Percentiles rank a stretch among this genome's conserved stretches.
Evolutionary conservation across 2,113 vertebrate genomes (phyloP).

Genomic region (Chrysemys picta): DNA sequence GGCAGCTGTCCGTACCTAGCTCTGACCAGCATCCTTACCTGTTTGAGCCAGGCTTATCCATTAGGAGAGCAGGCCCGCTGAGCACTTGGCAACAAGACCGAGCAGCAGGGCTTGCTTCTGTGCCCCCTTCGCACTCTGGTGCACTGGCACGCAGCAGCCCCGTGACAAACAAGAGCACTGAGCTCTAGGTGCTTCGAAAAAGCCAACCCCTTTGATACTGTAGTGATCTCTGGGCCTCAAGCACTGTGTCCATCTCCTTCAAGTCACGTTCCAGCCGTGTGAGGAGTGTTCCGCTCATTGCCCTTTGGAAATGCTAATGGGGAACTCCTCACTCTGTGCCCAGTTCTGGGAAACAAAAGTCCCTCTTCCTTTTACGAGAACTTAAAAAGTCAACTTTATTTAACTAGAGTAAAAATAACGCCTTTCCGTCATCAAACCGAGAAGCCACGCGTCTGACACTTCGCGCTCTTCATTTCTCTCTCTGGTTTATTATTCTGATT

Average conservation of each 20-base stretch:
- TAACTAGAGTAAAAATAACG: background rate
- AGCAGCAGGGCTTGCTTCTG: background rate
- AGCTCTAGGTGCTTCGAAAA: background rate
- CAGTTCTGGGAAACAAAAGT: background rate
- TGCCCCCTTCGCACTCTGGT: background rate
- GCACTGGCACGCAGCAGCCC: too few relatives aligned
- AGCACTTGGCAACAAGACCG: fast-evolving
- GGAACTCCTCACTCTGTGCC: background rate
- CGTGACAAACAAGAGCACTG: background rate
- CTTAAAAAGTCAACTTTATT: constrained; percentile 33
- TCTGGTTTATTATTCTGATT: background rate
- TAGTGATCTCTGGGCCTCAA: background rate
- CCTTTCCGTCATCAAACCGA: background rate
- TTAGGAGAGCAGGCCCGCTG: background rate
- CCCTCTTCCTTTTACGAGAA: background rate
- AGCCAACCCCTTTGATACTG: background rate
- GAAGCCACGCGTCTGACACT: background rate
- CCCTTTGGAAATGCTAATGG: background rate
- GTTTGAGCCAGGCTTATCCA: background rate
- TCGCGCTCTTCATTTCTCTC: background rate
- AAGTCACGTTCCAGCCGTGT: background rate
- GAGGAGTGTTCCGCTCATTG: background rate
- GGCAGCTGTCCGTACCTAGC: background rate
- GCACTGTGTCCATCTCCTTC: background rate
- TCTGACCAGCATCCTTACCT: background rate